Base-by-base conservation (phyloP, 2,797 vertebrate species). In the Epinephelus malabaricus region DNA sequence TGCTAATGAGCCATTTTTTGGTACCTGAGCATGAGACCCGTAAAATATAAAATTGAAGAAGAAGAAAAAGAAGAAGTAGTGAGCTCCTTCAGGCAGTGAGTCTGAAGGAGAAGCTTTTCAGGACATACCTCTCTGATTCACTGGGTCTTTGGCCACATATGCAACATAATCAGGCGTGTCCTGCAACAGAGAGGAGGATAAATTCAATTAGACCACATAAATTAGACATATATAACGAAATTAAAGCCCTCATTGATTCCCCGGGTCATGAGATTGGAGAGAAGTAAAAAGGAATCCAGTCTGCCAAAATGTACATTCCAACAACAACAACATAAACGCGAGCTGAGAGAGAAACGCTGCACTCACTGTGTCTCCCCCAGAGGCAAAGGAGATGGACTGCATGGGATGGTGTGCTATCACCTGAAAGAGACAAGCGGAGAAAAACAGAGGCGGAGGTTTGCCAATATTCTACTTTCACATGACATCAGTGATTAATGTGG, bases 331-430 rank as follows among this genome's bases (percentile, higher is more conserved):
- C 40, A 14, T 55, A 47, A 55, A 80, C 61, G 9, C 69, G 23
- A 73, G 30, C 46, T 12, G 13, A 27, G 1, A 7, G 63, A 46
- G 19, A 51, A 73, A 46, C 12, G 19, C 47, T 71, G 54, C 69
- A 94, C 97, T 97, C 91, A 99, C 98, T 85, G 96, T 96, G 92
- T 99, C 98, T 49, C 98, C 98, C 0, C 98, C 98, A 0, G 98
- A 99, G 1, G 98, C 98, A 0, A 99, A 99, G 71, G 98, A 99
- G 93, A 99, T 99, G 78, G 98, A 98, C 88, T 99, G 98, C 98
- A 99, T 99, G 73, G 98, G 98, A 84, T 99, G 98, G 84, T 97
- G 98, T 27, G 98, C 98, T 0, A 99, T 97, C 92, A 98, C 95
- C 98, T 99, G 92, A 82, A 83, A 89, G 65, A 87, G 11, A 78